Percentiles rank a stretch among this genome's conserved stretches.
phyloP scores from a whole-genome alignment of 2,797 vertebrate species.

The Nannoperca australis region DNA sequence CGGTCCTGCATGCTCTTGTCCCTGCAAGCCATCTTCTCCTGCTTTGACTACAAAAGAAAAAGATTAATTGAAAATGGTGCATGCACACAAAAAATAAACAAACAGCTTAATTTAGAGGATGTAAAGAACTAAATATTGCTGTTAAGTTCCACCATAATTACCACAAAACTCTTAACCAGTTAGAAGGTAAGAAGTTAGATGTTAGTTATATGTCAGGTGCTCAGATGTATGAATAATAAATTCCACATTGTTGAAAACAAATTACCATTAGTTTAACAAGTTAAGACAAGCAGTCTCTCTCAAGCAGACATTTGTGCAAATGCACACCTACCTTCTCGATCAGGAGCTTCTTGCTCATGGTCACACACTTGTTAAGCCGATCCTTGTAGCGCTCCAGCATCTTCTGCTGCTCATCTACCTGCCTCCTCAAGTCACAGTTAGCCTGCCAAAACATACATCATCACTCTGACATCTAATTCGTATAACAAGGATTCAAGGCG shows the following conservation, averaged over 20 bases:
- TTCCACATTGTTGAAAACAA: background rate
- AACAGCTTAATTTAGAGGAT: background rate
- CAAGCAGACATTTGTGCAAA: constrained; percentile 1
- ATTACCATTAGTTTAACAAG: background rate
- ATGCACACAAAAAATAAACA: background rate
- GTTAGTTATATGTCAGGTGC: background rate
- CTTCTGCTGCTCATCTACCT: constrained; percentile 98
- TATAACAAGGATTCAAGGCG: background rate
- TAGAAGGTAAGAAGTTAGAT: background rate
- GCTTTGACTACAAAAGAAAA: constrained; percentile 89
- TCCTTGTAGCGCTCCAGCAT: constrained; percentile 99
- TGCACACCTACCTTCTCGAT: constrained; percentile 92
- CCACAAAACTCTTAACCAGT: background rate
- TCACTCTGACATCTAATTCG: constrained; percentile 6
- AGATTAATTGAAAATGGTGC: constrained; percentile 17
- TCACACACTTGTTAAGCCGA: constrained; percentile 97
- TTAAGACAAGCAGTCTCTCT: background rate
- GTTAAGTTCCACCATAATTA: background rate
- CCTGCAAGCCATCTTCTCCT: constrained; percentile 96
- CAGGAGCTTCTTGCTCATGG: constrained; percentile 98
- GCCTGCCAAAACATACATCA: constrained; percentile 82
- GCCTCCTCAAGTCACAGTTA: constrained; percentile 96
- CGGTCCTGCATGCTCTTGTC: constrained; percentile 99
- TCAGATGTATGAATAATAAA: background rate
- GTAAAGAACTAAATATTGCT: background rate